Evolutionary conservation across 64 coral and sea anemone species (phyloP), one percentile per base, ranked within the genome.

Genomic region (Stichodactyla mertensii): DNA sequence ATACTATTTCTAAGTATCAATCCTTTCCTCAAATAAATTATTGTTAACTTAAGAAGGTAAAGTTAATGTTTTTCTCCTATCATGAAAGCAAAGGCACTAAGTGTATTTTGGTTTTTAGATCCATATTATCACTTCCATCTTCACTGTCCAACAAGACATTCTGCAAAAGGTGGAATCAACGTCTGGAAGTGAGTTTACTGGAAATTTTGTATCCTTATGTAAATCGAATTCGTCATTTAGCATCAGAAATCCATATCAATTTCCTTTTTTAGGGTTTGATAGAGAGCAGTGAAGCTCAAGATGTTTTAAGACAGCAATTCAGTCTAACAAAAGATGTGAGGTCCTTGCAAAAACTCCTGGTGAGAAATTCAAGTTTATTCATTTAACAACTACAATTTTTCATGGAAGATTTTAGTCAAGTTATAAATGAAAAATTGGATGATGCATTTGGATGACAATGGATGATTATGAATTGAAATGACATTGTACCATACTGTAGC

Each of bases 311-410:
- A 12, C 82, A 86, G 54, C 80, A 94, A 59, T 98, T 90, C 54
- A 54, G 70, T 20, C 61, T 94, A 52, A 92, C 59, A 20, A 98
- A 98, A 89, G 92, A 94, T 71, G 80, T 98, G 52, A 79, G 95
- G 82, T 91, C 86, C 19, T 84, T 98, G 9, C 95, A 98, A 61
- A 86, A 66, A 14, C 82, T 98, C 3, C 88, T 98, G 87, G 95
- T 98, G 23, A 86, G 95, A 86, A 26, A 27, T 16, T 54, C 51
- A 31, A 27, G 78, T 18, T 28, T 55, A 16, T 64, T 64, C 6
- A 7, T 26, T 9, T 5, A 58, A 58, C 56, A 58, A 9, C 56
- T 58, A 45, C 36, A 2, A 45, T 45, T 45, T 45, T 45, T 45
- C 36, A 45, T 45, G 36, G 36, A 45, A 45, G 36, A 45, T 45